phyloP scores from a whole-genome alignment of 2,797 vertebrate species.

The Poliocrania exsul region DNA sequence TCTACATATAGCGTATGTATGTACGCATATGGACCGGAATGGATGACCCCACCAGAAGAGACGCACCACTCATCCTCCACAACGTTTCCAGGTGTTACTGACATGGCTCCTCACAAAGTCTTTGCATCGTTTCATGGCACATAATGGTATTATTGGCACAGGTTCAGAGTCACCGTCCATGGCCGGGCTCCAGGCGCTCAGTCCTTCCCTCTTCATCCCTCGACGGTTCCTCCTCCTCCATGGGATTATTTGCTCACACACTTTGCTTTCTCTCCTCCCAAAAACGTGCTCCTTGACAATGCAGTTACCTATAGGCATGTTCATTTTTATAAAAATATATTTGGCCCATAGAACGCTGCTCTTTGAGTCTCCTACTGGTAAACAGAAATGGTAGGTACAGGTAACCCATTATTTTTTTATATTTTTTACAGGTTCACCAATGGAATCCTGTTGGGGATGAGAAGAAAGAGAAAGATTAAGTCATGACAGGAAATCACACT shows the following conservation, averaged over 20 bases:
- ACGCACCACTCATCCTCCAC: constrained; percentile 56
- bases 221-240: constrained; percentile 8
- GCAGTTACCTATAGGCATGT: constrained; percentile 80
- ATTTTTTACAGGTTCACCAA: constrained; percentile 89
- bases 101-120: constrained; percentile 61
- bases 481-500: background rate
- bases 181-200: constrained; percentile 64
- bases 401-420: constrained; percentile 76
- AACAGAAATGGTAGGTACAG: constrained; percentile 82
- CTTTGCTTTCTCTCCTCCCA: constrained; percentile 53
- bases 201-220: constrained; percentile 20
- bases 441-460: constrained; percentile 84
- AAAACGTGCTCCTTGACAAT: constrained; percentile 56
- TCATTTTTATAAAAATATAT: constrained; percentile 98
- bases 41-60: constrained; percentile 72
- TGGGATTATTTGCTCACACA: background rate
- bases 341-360: constrained; percentile 89
- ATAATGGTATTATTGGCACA: constrained; percentile 99
- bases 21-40: constrained; percentile 72
- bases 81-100: background rate
- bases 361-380: constrained; percentile 85
- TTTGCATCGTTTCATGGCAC: constrained; percentile 92
- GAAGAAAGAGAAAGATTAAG: constrained; percentile 66
- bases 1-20: constrained; percentile 64
- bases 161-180: constrained; percentile 89